phyloP scores from a whole-genome alignment of 1,140 invertebrate genomes.

The Potamilus streckersoni region DNA sequence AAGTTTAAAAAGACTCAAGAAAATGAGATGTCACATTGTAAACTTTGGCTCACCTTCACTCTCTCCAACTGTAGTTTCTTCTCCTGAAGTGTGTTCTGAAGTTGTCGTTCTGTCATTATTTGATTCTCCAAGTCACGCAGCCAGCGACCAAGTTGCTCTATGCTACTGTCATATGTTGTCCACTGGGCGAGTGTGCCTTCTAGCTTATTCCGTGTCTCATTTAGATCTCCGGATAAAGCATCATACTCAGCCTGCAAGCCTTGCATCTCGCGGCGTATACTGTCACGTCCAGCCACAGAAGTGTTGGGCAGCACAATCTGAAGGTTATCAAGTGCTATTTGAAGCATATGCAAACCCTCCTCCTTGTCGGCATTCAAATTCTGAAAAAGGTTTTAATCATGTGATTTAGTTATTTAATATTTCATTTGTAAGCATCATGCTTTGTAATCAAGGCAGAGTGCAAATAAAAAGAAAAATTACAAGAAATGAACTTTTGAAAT shows the following conservation, averaged over 20 bases:
- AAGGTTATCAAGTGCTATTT: slow-evolving; percentile 87
- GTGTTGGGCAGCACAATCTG: slow-evolving; percentile 95
- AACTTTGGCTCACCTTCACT: slow-evolving; percentile 77
- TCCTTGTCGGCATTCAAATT: slow-evolving; percentile 71
- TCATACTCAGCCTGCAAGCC: slow-evolving; percentile 92
- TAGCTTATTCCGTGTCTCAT: slow-evolving; percentile 90
- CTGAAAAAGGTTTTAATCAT: slow-evolving; percentile 30
- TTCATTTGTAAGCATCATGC: not conserved
- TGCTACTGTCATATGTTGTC: slow-evolving; percentile 62
- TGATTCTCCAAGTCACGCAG: slow-evolving; percentile 89
- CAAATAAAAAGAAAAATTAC: too few species aligned
- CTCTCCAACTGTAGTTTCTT: slow-evolving; percentile 94
- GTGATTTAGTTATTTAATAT: not conserved
- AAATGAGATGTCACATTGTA: too few species aligned
- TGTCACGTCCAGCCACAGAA: slow-evolving; percentile 85
- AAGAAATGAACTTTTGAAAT: too few species aligned
- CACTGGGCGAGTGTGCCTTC: slow-evolving; percentile 75
- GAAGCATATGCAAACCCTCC: slow-evolving; percentile 88
- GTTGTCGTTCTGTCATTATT: slow-evolving; percentile 89
- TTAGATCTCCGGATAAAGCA: slow-evolving; percentile 84
- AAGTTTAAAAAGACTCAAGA: too few species aligned
- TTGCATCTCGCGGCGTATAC: slow-evolving; percentile 85
- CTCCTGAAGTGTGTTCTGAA: slow-evolving; percentile 91
- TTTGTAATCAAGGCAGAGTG: too few species aligned
- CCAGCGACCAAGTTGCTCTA: slow-evolving; percentile 91